A percentile compares a stretch with the other conserved stretches of the same genome.
Evolutionary conservation across 2,113 vertebrate species (phyloP).

Genomic region (Ictalurus punctatus): DNA sequence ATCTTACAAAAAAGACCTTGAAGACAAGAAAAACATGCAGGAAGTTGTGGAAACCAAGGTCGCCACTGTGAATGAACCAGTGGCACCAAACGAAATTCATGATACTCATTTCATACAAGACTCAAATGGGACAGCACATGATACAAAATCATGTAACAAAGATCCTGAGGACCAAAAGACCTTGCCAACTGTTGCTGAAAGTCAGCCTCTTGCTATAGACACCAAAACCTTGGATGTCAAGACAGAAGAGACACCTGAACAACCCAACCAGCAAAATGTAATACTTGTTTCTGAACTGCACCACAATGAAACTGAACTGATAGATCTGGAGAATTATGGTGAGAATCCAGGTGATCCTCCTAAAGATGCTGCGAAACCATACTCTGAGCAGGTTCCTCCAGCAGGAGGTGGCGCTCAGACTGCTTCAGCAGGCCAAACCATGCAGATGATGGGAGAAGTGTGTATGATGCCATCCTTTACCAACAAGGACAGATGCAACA

Average conservation of each 20-base stretch:
- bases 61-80: conserved; percentile 19
- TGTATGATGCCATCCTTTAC: conserved; percentile 73
- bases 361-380: conserved; percentile 23
- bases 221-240: not conserved
- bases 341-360: conserved; percentile 12
- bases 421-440: conserved; percentile 6
- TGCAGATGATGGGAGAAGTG: conserved; percentile 63
- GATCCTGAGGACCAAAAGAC: not conserved
- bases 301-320: conserved; percentile 32
- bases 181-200: not conserved
- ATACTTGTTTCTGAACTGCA: conserved; percentile 18
- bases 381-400: conserved; percentile 30
- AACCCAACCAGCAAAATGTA: conserved; percentile 5
- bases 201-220: not conserved
- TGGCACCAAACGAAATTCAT: not conserved
- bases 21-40: conserved; percentile 9
- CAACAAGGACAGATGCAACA: conserved; percentile 62
- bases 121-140: not conserved
- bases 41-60: conserved; percentile 13
- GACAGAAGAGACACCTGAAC: not conserved
- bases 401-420: not conserved
- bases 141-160: not conserved
- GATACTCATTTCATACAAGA: not conserved
- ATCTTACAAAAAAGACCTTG: conserved; percentile 11
- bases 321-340: conserved; percentile 27